Conservation (phyloP, 2,113 vertebrate species). For the Pteronura brasiliensis region DNA sequence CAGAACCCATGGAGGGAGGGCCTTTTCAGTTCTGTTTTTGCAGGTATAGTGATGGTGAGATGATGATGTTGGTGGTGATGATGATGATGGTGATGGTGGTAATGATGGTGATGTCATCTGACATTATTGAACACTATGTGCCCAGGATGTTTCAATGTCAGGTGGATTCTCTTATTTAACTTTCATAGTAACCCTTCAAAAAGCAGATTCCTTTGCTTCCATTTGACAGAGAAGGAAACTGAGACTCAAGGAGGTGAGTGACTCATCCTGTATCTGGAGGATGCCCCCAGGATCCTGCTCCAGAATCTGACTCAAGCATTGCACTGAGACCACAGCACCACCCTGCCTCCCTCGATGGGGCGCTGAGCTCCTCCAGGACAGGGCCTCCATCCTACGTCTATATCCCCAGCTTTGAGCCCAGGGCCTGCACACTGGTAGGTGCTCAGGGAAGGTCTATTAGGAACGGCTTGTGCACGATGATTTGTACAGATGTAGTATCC, state of each 20-base stretch:
- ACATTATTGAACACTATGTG: accelerated
- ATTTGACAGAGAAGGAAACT: neutral
- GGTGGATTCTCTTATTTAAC: neutral
- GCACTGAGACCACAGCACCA: accelerated
- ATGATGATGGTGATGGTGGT: accelerated
- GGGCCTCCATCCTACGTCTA: neutral
- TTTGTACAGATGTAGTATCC: neutral
- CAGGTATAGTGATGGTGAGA: neutral
- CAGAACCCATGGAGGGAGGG: too few relatives aligned
- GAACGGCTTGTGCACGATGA: accelerated
- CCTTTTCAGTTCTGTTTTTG: neutral
- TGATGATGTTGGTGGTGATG: accelerated
- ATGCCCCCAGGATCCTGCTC: accelerated
- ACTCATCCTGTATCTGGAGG: neutral
- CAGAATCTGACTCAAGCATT: neutral
- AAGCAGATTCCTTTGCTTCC: neutral
- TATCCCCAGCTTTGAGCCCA: accelerated
- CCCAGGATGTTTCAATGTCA: neutral
- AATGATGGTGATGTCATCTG: accelerated
- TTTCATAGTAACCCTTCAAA: neutral
- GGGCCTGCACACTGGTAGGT: neutral
- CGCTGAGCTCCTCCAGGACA: accelerated
- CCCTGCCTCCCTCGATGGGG: neutral
- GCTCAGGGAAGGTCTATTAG: neutral
- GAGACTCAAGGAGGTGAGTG: too few relatives aligned